Percentiles rank a stretch among this genome's conserved stretches.
Evolutionary conservation across 1,140 invertebrate species (phyloP).

Genomic region (Zaprionus davidi): DNA sequence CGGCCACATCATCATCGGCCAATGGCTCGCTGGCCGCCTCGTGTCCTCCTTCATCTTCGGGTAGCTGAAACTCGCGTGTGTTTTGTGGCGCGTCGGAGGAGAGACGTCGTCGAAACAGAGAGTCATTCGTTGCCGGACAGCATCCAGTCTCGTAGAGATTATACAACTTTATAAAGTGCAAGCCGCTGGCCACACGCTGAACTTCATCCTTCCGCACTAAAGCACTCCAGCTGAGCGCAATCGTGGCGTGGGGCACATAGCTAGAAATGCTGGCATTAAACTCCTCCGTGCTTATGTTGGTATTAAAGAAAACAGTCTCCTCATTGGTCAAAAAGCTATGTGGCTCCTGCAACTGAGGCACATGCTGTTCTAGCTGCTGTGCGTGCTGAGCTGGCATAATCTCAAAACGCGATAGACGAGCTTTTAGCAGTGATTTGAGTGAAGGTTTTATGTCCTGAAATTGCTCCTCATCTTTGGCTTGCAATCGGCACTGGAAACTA

Average conservation of each 20-base stretch:
- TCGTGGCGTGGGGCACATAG: constrained; percentile 71
- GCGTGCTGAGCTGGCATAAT: constrained; percentile 56
- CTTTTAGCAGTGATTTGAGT: constrained; percentile 56
- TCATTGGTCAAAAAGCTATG: constrained; percentile 77
- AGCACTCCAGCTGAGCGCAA: constrained; percentile 74
- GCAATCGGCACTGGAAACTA: constrained; percentile 69
- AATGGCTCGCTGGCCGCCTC: constrained; percentile 50
- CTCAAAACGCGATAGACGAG: constrained; percentile 59
- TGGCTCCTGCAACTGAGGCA: constrained; percentile 52
- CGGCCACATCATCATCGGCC: constrained; percentile 66
- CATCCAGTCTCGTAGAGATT: constrained; percentile 68
- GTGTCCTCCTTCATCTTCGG: constrained; percentile 41
- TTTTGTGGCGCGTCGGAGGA: constrained; percentile 29
- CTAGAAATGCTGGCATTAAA: constrained; percentile 72
- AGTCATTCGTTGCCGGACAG: constrained; percentile 54
- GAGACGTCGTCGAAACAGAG: constrained; percentile 34
- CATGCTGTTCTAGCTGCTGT: constrained; percentile 54
- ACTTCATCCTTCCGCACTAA: constrained; percentile 50
- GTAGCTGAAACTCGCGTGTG: constrained; percentile 59
- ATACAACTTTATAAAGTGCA: constrained; percentile 79
- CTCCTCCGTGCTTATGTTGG: constrained; percentile 75
- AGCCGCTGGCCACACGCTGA: constrained; percentile 62
- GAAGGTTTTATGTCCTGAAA: constrained; percentile 43
- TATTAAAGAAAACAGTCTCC: constrained; percentile 76
- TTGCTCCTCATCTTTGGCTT: constrained; percentile 33